These are phyloP conservation scores for Micronycteris hirsuta DNA, from an alignment of 2,113 vertebrate genomes.

Conservation along the genomic window DNA sequence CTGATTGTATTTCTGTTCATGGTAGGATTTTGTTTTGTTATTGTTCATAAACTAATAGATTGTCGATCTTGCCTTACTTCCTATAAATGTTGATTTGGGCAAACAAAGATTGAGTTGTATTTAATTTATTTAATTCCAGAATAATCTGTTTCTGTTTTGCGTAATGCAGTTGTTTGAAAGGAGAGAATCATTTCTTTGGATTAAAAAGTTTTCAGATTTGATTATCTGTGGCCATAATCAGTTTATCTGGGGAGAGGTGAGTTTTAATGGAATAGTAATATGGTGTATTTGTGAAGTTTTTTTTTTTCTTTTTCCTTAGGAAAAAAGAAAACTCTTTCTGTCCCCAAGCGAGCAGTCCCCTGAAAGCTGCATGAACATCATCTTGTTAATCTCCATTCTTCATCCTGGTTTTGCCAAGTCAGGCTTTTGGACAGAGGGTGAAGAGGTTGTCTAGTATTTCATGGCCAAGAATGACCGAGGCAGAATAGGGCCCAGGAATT, in stretches of 20 bases:
- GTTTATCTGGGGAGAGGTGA: slow-evolving; percentile 55
- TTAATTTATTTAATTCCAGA: slow-evolving; percentile 58
- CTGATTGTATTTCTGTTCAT: slow-evolving; percentile 40
- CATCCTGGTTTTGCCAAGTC: slow-evolving; percentile 26
- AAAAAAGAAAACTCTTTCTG: not conserved
- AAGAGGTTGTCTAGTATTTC: not conserved
- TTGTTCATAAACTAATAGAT: slow-evolving; percentile 26
- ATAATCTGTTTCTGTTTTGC: slow-evolving; percentile 37
- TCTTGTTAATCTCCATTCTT: slow-evolving; percentile 3
- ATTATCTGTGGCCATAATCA: slow-evolving; percentile 55
- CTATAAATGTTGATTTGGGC: slow-evolving; percentile 37
- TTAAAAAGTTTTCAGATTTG: slow-evolving; percentile 61
- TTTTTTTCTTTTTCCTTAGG: not conserved
- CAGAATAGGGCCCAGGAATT: not conserved
- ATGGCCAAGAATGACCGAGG: not conserved
- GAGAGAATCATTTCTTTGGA: slow-evolving; percentile 55
- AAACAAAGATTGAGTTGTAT: slow-evolving; percentile 57
- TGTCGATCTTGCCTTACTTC: slow-evolving; percentile 49
- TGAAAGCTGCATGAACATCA: not conserved
- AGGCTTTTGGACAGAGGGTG: not conserved
- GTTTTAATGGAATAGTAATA: slow-evolving; percentile 53
- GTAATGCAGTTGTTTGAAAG: slow-evolving; percentile 56
- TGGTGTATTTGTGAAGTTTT: not conserved
- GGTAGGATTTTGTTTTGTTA: slow-evolving; percentile 34
- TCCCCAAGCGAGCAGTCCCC: not conserved